phyloP scores from a whole-genome alignment of 2,888 invertebrate genomes.

The Dastarcus helophoroides region DNA sequence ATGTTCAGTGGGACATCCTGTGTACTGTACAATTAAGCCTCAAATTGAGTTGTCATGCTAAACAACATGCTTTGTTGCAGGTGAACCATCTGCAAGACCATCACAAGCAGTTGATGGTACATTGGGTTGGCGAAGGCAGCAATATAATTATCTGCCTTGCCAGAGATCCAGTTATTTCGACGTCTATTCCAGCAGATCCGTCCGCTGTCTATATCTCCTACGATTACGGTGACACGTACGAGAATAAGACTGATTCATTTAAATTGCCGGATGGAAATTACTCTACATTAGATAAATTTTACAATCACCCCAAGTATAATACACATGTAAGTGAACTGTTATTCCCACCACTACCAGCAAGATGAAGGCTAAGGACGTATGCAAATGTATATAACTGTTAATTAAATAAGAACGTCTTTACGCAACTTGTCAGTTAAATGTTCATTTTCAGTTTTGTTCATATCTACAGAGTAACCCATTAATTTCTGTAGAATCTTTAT shows the following conservation, averaged over 20 bases:
- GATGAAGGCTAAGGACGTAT: too few relatives aligned
- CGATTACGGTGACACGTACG: conserved; percentile 73
- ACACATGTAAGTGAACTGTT: conserved; percentile 72
- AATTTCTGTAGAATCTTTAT: too few relatives aligned
- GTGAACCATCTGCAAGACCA: conserved; percentile 68
- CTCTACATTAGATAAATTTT: conserved; percentile 72
- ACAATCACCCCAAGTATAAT: conserved; percentile 70
- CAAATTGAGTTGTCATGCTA: too few relatives aligned
- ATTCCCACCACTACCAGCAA: too few relatives aligned
- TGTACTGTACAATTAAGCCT: too few relatives aligned
- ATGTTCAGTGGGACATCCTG: too few relatives aligned
- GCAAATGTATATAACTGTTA: too few relatives aligned
- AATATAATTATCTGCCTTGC: conserved; percentile 81
- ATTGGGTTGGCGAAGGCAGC: conserved; percentile 84
- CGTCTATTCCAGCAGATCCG: conserved; percentile 35
- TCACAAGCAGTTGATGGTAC: conserved; percentile 81
- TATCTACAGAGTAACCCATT: too few relatives aligned
- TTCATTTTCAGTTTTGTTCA: too few relatives aligned
- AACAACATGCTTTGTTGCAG: conserved; percentile 52
- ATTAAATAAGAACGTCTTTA: too few relatives aligned
- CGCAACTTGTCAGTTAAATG: too few relatives aligned
- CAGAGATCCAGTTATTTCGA: conserved; percentile 49
- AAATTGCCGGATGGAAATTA: conserved; percentile 42
- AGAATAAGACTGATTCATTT: conserved; percentile 60
- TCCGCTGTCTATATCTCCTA: conserved; percentile 78